These are phyloP conservation scores for Scomberomorus guttatus DNA, from an alignment of 2,797 vertebrate species.

Conservation along the genomic window DNA sequence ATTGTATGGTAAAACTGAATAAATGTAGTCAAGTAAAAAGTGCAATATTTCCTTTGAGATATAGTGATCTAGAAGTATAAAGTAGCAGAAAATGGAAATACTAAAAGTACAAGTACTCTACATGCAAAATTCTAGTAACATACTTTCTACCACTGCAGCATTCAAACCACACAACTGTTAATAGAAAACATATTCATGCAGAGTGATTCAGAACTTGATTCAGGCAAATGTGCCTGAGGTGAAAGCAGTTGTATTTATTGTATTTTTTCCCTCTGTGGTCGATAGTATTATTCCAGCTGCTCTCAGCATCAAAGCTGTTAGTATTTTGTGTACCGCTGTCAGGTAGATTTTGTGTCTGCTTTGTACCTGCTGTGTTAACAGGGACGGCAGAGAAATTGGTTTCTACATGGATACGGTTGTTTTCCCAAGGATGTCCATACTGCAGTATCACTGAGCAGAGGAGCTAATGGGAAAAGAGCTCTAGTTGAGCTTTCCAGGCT, in stretches of 20 bases:
- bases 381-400: slow-evolving; percentile 17
- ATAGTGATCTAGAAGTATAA: no score
- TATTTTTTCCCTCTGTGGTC: slow-evolving; percentile 23
- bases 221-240: not conserved
- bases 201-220: slow-evolving; percentile 6
- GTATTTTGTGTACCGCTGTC: slow-evolving; percentile 40
- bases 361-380: slow-evolving; percentile 25
- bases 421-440: slow-evolving; percentile 12
- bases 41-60: no score
- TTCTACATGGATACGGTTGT: slow-evolving; percentile 38
- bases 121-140: not conserved
- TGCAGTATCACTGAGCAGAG: slow-evolving; percentile 1
- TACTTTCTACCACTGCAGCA: not conserved
- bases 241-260: slow-evolving; percentile 15
- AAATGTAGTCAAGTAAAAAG: no score
- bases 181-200: slow-evolving; percentile 13
- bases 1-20: no score
- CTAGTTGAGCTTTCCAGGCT: not conserved
- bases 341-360: slow-evolving; percentile 39
- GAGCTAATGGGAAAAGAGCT: not conserved
- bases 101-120: no score
- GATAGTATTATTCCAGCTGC: slow-evolving; percentile 48
- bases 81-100: no score
- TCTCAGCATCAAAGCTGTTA: slow-evolving; percentile 67
- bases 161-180: slow-evolving; percentile 7